phyloP scores from a whole-genome alignment of 2,797 vertebrate species.

The Chlorospingus flavigularis region DNA sequence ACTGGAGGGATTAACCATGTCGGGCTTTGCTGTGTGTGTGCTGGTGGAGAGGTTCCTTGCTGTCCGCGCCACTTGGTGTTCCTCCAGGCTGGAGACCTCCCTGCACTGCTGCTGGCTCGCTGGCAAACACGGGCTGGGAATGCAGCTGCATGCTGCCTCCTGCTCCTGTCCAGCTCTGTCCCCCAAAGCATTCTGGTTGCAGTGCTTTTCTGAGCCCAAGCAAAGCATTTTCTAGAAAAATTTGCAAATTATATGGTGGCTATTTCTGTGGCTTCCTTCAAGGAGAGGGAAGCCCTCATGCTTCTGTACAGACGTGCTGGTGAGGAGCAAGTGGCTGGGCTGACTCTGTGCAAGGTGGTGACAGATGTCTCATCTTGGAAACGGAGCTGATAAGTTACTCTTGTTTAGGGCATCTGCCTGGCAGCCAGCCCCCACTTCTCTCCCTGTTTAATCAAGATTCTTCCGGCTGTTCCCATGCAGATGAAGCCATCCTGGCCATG shows the following conservation, averaged over 20 bases:
- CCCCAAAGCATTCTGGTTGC: not conserved
- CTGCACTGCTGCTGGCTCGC: rapidly evolving
- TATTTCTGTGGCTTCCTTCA: not conserved
- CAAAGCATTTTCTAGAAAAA: conserved; percentile 8
- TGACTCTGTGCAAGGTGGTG: not conserved
- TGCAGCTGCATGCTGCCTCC: not conserved
- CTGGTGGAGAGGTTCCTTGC: not conserved
- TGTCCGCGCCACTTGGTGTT: not conserved
- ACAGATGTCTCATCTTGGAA: conserved; percentile 35
- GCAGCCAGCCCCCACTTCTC: conserved; percentile 41
- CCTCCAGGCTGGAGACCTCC: not conserved
- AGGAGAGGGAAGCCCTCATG: not conserved
- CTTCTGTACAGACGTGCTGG: not conserved
- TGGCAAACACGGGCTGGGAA: not conserved
- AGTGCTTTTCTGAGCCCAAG: not conserved
- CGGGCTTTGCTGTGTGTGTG: not conserved
- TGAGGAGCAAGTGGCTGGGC: not conserved
- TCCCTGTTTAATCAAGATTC: conserved; percentile 5
- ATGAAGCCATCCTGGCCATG: not conserved
- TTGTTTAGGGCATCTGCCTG: conserved; percentile 41
- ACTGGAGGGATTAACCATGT: not conserved
- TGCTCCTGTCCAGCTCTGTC: not conserved
- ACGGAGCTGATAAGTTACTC: conserved; percentile 32
- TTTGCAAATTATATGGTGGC: rapidly evolving
- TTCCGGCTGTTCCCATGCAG: not conserved